These are phyloP conservation scores for Melitaea cinxia DNA, from an alignment of 1,140 invertebrate species.

Conservation along the genomic window DNA sequence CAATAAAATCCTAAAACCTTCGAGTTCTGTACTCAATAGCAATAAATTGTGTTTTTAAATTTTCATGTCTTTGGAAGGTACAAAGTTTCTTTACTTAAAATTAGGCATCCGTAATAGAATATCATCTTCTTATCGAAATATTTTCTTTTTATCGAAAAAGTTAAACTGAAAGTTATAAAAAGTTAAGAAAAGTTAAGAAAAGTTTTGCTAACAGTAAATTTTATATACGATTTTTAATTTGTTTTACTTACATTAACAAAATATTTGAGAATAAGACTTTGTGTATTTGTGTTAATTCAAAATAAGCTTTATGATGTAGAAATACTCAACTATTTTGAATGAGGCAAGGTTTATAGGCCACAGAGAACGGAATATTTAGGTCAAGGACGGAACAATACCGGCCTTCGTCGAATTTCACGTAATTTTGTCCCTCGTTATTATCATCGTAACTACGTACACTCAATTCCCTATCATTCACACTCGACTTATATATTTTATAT, in stretches of 20 bases:
- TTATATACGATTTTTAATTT: too few relatives aligned
- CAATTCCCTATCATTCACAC: background rate
- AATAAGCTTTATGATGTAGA: background rate
- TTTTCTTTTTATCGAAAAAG: too few relatives aligned
- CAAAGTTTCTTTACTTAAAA: background rate
- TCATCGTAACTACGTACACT: background rate
- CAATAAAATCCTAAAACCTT: too few relatives aligned
- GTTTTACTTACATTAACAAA: too few relatives aligned
- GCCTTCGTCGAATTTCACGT: constrained; percentile 1
- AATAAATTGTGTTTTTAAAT: background rate
- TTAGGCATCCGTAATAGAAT: background rate
- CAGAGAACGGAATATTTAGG: constrained; percentile 42
- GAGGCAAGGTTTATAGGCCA: constrained; percentile 5
- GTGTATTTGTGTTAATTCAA: background rate
- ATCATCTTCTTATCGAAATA: background rate
- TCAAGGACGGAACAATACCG: constrained; percentile 39
- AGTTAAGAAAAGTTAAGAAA: background rate
- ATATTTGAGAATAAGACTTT: too few relatives aligned
- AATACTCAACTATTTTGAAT: background rate
- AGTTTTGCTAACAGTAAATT: too few relatives aligned
- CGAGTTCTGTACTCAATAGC: background rate
- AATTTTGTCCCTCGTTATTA: background rate
- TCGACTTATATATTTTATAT: too few relatives aligned
- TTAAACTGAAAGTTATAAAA: too few relatives aligned
- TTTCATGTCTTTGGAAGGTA: background rate